These are phyloP conservation scores for Gorsachius goisagi DNA, from an alignment of 2,113 vertebrate species.

Conservation along the genomic window DNA sequence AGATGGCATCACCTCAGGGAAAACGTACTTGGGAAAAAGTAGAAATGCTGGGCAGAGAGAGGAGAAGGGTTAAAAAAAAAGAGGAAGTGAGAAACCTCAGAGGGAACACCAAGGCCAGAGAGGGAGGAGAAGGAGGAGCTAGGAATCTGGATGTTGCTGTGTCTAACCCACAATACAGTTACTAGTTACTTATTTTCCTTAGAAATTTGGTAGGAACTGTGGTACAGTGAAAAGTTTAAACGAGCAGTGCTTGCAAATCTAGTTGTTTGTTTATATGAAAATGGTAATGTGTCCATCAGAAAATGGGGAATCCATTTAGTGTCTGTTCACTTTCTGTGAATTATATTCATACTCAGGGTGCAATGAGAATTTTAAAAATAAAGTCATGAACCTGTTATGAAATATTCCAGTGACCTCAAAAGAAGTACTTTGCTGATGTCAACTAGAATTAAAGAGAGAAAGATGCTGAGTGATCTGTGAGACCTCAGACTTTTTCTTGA, in stretches of 20 bases:
- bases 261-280: not conserved
- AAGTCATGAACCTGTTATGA: not conserved
- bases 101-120: not conserved
- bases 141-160: not conserved
- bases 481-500: not conserved
- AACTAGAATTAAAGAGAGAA: not conserved
- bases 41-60: not conserved
- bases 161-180: not conserved
- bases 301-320: not conserved
- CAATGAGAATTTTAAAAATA: not conserved
- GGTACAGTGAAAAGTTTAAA: not conserved
- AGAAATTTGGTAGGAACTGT: not conserved
- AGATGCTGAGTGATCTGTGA: not conserved
- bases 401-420: not conserved
- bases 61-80: not conserved
- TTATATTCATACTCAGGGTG: not conserved
- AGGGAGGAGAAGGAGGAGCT: not conserved
- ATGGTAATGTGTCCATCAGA: not conserved
- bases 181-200: not conserved
- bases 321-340: not conserved
- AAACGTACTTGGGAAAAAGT: not conserved
- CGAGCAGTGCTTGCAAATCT: not conserved
- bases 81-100: not conserved
- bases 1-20: not conserved
- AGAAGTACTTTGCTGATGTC: not conserved